These are phyloP conservation scores for Pterois miles DNA, from an alignment of 2,797 vertebrate species.

Conservation along the genomic window DNA sequence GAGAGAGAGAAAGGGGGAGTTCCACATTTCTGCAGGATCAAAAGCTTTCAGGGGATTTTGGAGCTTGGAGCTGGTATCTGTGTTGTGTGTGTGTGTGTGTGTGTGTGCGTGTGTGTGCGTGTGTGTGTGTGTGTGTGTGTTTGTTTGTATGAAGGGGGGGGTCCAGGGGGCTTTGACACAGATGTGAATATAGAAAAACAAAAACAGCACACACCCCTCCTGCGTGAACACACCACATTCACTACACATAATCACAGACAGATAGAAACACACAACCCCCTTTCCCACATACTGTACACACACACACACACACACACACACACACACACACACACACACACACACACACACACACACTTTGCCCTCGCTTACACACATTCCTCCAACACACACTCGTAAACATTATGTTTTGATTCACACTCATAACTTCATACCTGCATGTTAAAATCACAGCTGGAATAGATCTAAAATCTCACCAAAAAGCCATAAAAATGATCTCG, in stretches of 20 bases:
- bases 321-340: background rate
- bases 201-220: constrained; percentile 45
- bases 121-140: background rate
- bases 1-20: constrained; percentile 49
- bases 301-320: background rate
- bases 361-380: background rate
- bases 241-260: constrained; percentile 41
- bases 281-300: background rate
- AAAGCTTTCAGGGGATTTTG: constrained; percentile 79
- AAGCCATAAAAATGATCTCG: background rate
- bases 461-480: constrained; percentile 20
- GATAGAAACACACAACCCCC: background rate
- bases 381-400: background rate
- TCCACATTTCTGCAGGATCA: constrained; percentile 72
- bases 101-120: background rate
- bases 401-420: constrained; percentile 18
- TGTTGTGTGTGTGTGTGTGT: constrained; percentile 28
- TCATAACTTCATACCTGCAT: background rate
- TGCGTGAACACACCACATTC: background rate
- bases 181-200: constrained; percentile 76
- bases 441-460: constrained; percentile 30
- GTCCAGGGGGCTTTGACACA: constrained; percentile 67
- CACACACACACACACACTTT: background rate
- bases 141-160: constrained; percentile 2
- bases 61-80: constrained; percentile 56